phyloP scores from a whole-genome alignment of 2,113 vertebrate genomes.

The Madoqua kirkii region DNA sequence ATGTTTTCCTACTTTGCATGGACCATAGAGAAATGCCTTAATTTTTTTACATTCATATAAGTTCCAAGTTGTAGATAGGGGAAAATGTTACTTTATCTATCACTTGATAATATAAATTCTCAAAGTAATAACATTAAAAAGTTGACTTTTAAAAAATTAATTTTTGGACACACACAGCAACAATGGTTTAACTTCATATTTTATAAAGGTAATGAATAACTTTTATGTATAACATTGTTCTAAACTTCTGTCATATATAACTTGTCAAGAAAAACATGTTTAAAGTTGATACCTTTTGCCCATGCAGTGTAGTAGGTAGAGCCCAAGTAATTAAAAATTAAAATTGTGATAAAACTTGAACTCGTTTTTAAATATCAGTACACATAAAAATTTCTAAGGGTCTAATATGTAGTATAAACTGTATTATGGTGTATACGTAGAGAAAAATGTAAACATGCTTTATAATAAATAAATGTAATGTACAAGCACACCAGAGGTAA shows the following conservation, averaged over 20 bases:
- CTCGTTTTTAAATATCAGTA: background rate
- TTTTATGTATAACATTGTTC: background rate
- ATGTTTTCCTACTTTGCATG: background rate
- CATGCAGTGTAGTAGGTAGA: background rate
- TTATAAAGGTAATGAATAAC: background rate
- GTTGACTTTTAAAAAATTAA: background rate
- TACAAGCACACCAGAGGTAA: background rate
- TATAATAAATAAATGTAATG: background rate
- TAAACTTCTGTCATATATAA: constrained; percentile 27
- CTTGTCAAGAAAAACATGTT: constrained; percentile 24
- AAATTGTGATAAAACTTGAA: background rate
- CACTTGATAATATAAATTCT: background rate
- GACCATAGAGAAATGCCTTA: background rate
- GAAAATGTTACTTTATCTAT: background rate
- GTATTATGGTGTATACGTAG: background rate
- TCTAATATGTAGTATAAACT: background rate
- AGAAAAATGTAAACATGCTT: background rate
- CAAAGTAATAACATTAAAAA: background rate
- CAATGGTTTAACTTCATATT: background rate
- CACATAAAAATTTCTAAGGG: background rate
- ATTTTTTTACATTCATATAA: constrained; percentile 16
- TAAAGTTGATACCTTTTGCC: background rate
- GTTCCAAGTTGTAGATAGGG: background rate
- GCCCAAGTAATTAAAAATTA: background rate
- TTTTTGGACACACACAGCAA: constrained; percentile 17